Evolutionary conservation across 2,797 vertebrate genomes (phyloP), one percentile per base, ranked within the genome.

Genomic region (Cryptoblepharus egeriae): DNA sequence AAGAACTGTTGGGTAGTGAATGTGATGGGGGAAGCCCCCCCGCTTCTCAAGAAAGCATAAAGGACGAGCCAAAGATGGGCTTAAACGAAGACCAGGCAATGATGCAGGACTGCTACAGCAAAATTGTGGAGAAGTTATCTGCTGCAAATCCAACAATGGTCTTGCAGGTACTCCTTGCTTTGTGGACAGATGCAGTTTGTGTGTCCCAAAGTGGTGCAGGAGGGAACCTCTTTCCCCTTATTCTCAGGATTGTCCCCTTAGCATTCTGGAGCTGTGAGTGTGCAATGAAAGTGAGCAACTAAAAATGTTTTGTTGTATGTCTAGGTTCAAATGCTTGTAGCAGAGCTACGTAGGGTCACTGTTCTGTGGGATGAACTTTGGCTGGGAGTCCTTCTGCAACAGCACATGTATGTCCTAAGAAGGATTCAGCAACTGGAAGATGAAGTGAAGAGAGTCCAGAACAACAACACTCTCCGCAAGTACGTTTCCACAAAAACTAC

Each of bases 61-160:
- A 94, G 49, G 98, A 98, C 7, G 98, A 98, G 83, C 93, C 97
- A 32, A 96, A 96, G 70, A 94, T 96, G 89, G 97, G 97, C 72
- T 97, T 98, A 82, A 98, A 98, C 87, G 97, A 99, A 88, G 98
- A 99, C 91, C 98, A 99, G 93, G 98, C 98, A 75, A 99, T 99
- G 98, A 99, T 99, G 99, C 98, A 99, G 89, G 98, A 99, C 89
- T 99, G 98, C 92, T 99, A 99, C 94, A 99, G 97, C 96, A 99
- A 99, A 95, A 99, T 99, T 1, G 99, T 99, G 52, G 99, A 99
- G 88, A 99, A 98, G 73, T 94, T 99, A 52, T 99, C 98, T 11
- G 91, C 97, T 57, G 98, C 98, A 75, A 99, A 98, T 92, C 98
- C 98, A 5, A 99, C 98, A n/a, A 99, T 99, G 99, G 99, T 99